phyloP scores from a whole-genome alignment of 92 coral and sea anemone species.

The Parazoanthus darwini region DNA sequence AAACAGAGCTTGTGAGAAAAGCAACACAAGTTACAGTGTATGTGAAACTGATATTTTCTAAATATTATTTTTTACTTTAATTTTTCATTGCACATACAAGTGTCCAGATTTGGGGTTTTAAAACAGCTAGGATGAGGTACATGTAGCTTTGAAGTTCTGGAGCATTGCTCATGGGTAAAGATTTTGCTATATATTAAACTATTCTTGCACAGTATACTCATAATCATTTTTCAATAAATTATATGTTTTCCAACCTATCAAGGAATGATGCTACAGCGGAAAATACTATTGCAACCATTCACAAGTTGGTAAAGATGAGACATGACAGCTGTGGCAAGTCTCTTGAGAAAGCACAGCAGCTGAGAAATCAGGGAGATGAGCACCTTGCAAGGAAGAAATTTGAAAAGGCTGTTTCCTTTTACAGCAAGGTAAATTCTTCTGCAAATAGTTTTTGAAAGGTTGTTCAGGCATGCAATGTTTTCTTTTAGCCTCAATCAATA shows the following conservation, averaged over 20 bases:
- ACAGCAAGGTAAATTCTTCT: slow-evolving; percentile 62
- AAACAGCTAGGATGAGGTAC: no score
- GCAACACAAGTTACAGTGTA: no score
- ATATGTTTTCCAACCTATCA: background rate
- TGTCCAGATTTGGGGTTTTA: background rate
- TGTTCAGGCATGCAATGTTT: no score
- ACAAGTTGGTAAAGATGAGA: slow-evolving; percentile 50
- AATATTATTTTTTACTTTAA: no score
- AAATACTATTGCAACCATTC: slow-evolving; percentile 58
- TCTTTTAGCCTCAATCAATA: background rate
- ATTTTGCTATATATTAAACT: background rate
- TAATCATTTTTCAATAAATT: background rate
- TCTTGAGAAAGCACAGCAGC: slow-evolving; percentile 65
- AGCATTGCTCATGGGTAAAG: background rate
- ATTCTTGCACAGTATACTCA: background rate
- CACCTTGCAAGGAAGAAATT: slow-evolving; percentile 60
- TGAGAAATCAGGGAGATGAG: slow-evolving; percentile 57
- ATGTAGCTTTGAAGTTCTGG: background rate
- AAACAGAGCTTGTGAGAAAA: no score
- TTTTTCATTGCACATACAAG: no score
- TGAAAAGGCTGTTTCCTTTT: slow-evolving; percentile 69
- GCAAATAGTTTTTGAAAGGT: background rate
- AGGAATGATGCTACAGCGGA: slow-evolving; percentile 65
- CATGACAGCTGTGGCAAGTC: slow-evolving; percentile 53
- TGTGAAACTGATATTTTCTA: no score